Evolutionary conservation across 2,113 vertebrate species (phyloP).

Genomic region (Gracilinanus agilis): DNA sequence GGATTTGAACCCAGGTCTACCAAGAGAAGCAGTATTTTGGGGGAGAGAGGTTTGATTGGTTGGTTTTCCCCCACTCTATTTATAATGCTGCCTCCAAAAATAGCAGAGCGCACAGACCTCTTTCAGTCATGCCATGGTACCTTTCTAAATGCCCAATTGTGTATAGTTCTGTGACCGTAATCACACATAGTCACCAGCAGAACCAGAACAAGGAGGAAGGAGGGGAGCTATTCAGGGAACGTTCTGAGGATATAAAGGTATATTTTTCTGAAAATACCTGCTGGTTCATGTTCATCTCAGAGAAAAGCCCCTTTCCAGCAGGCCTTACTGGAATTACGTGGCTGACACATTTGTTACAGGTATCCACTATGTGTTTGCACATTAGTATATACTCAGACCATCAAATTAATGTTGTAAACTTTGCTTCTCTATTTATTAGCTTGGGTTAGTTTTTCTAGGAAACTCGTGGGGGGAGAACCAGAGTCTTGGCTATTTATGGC

Average conservation of each 20-base stretch:
- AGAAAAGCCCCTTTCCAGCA: background rate
- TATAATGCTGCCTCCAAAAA: background rate
- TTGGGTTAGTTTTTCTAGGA: background rate
- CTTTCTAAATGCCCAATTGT: background rate
- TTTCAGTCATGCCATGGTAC: background rate
- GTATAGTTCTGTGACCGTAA: background rate
- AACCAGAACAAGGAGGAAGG: background rate
- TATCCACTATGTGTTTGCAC: too few species aligned
- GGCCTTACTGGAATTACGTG: background rate
- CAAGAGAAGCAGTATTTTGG: background rate
- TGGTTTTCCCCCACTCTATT: background rate
- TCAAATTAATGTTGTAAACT: background rate
- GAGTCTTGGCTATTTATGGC: background rate
- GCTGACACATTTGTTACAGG: too few species aligned
- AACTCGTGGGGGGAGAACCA: background rate
- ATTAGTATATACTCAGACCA: fast-evolving
- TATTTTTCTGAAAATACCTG: background rate
- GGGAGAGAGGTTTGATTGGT: background rate
- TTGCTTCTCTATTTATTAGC: background rate
- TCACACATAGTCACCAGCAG: background rate
- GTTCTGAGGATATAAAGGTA: background rate
- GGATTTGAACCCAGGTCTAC: background rate
- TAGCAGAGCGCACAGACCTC: background rate
- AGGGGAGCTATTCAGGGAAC: background rate
- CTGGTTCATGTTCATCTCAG: background rate